phyloP scores from a whole-genome alignment of 2,888 invertebrate genomes.

The Tipula confusa region DNA sequence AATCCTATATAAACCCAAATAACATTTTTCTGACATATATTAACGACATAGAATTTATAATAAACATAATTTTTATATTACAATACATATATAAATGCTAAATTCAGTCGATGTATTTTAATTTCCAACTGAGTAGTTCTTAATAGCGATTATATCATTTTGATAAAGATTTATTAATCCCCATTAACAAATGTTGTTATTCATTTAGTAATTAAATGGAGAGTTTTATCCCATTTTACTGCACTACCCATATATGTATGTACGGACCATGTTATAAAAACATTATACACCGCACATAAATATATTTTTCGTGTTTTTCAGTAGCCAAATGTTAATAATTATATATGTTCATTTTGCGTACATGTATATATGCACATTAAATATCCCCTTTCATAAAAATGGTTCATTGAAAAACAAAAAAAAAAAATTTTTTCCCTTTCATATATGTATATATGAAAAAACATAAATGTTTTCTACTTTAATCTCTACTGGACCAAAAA shows the following conservation, averaged over 20 bases:
- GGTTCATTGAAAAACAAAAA: neutral
- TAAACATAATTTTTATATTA: neutral
- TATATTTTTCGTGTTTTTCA: neutral
- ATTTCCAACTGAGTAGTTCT: neutral
- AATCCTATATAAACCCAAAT: neutral
- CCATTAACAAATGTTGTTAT: neutral
- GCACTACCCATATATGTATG: neutral
- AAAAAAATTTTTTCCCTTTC: neutral
- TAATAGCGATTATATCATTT: conserved; percentile 25
- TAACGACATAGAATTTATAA: neutral
- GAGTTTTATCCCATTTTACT: neutral
- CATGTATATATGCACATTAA: neutral
- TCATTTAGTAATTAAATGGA: conserved; percentile 1
- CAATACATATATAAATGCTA: neutral
- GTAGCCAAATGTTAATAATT: neutral
- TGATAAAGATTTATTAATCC: conserved; percentile 3
- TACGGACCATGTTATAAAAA: neutral
- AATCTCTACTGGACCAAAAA: neutral
- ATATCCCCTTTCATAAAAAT: neutral
- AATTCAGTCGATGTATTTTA: neutral
- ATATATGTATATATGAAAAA: no score
- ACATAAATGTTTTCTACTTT: neutral
- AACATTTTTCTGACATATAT: neutral
- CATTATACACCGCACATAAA: conserved; percentile 9
- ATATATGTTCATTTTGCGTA: neutral